Conservation (phyloP, 2,797 vertebrate species). For the Rhabdophis nuchalis region DNA sequence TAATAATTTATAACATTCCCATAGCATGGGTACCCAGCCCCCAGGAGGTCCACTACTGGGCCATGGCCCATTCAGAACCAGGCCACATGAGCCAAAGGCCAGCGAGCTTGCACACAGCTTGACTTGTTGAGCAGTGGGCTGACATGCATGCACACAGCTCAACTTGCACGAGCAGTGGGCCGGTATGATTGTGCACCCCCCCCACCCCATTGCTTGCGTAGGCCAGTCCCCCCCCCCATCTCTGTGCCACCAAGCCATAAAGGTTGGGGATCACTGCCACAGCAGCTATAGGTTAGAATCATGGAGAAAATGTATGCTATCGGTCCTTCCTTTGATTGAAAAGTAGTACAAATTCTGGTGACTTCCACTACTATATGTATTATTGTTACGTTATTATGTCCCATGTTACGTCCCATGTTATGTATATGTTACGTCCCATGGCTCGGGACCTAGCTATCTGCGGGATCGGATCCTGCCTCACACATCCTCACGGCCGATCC, state of each 20-base stretch:
- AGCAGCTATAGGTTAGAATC: neutral
- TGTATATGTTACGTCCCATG: no score
- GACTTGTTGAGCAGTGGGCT: neutral
- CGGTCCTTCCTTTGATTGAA: neutral
- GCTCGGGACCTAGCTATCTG: no score
- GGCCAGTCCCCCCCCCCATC: neutral
- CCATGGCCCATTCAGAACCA: neutral
- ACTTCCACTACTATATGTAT: neutral
- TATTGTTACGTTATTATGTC: neutral
- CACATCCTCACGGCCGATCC: no score
- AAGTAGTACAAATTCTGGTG: neutral
- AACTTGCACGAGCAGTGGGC: neutral
- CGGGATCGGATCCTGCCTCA: no score
- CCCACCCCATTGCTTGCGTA: neutral
- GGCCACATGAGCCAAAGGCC: neutral
- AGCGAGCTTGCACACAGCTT: neutral
- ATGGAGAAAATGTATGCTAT: neutral
- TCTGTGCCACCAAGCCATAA: neutral
- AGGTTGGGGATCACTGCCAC: neutral
- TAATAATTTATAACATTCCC: neutral
- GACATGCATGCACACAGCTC: neutral
- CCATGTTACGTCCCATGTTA: no score
- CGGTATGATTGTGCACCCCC: fast-evolving
- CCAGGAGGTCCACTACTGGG: fast-evolving
- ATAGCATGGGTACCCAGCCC: neutral